Evolutionary conservation across 2,888 invertebrate genomes (phyloP), one percentile per base, ranked within the genome.

Genomic region (Antheraea assamensis): DNA sequence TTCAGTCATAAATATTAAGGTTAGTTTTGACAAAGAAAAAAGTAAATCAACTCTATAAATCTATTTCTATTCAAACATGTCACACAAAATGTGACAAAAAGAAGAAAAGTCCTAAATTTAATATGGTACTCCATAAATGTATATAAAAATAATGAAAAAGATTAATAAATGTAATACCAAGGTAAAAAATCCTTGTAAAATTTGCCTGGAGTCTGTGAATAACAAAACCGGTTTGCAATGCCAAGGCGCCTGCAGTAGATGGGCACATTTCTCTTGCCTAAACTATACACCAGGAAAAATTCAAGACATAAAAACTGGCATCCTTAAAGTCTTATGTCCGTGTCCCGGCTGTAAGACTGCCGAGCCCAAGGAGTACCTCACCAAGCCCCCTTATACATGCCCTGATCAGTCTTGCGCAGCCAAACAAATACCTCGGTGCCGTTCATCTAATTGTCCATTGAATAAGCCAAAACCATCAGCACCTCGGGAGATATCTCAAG

Each of bases 241-340:
- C 76, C 81, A 86, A 75, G 91, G 91, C 0, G 87, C 86, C 31
- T 91, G 91, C 73, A 82, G 82, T 58, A 88, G 84, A 79, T 91
- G 91, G 91, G 85, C 83, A 0, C 91, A 91, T 77, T 91, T 64
- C 78, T 81, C 81, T 64, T 91, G 91, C 74, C 74, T 91, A 0
- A 82, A 86, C 61, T 90, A 83, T 52, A 86, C 86, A 0, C 87
- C 88, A 1, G 87, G 86, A 0, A 89, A 87, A 78, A 88, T 91
- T 30, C 76, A 83, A 4, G 88, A 91, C 47, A 86, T 91, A 49
- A 88, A 87, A 77, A 80, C 83, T 3, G 90, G 90, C 1, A 30
- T 83, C 3, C 81, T 90, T n/a, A 83, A 80, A 77, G 77, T 90
- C 0, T 83, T 78, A 3, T 91, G 91, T 21, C 90, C 91, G 0